Conservation (phyloP, 92 coral and sea anemone species). For the Galaxea fascicularis region DNA sequence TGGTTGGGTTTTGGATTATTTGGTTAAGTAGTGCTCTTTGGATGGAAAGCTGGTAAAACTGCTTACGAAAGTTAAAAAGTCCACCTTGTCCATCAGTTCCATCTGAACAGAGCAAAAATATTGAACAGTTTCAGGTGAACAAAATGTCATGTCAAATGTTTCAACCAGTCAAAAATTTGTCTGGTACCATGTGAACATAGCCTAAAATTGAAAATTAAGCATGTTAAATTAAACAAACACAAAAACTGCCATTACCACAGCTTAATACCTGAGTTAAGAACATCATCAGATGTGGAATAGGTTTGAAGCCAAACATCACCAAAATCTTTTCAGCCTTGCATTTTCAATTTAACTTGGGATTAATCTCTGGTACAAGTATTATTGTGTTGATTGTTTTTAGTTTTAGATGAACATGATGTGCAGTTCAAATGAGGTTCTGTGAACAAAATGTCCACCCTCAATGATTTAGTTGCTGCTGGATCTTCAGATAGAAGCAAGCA, state of each 20-base stretch:
- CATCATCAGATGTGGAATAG: no score
- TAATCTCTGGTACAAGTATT: no score
- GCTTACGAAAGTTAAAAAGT: no score
- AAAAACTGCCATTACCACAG: no score
- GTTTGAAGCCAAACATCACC: not conserved
- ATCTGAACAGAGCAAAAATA: not conserved
- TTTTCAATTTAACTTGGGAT: no score
- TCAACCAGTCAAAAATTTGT: not conserved
- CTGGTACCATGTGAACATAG: not conserved
- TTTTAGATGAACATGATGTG: not conserved
- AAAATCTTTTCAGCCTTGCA: not conserved
- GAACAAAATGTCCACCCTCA: constrained; percentile 28
- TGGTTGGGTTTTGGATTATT: no score
- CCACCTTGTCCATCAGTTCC: not conserved
- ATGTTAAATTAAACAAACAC: no score
- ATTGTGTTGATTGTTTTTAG: not conserved
- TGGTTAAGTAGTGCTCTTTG: no score
- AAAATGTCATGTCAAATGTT: no score
- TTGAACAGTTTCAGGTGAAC: not conserved
- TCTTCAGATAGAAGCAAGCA: constrained; percentile 24
- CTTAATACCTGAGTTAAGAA: no score
- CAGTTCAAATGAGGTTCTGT: not conserved
- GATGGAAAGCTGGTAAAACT: no score
- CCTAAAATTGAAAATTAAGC: not conserved
- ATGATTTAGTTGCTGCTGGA: constrained; percentile 8